A percentile compares a stretch with the other conserved stretches of the same genome.
phyloP scores from a whole-genome alignment of 2,888 invertebrate genomes.

The Panorpa germanica region DNA sequence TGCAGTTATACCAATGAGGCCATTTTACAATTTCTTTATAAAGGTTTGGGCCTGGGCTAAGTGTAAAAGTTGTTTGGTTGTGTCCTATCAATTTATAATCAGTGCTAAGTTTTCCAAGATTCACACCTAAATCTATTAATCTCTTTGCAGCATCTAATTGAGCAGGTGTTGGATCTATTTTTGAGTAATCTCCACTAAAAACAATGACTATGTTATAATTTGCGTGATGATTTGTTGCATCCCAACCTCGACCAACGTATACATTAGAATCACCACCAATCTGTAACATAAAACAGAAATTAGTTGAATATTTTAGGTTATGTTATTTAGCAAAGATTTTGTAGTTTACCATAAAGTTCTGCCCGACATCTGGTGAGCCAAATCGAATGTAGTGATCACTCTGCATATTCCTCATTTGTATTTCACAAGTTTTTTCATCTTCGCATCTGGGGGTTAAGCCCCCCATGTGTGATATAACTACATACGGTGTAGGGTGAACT shows the following conservation, averaged over 20 bases:
- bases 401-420: slow-evolving; percentile 26
- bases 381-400: too few relatives aligned
- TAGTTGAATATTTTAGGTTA: too few relatives aligned
- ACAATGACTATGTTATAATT: slow-evolving; percentile 26
- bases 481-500: slow-evolving; percentile 24
- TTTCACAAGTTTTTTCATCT: slow-evolving; percentile 23
- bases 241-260: slow-evolving; percentile 32
- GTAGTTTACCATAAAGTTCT: too few relatives aligned
- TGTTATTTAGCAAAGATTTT: too few relatives aligned
- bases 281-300: slow-evolving; percentile 23
- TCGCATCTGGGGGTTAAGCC: slow-evolving; percentile 23
- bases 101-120: slow-evolving; percentile 21
- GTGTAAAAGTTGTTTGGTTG: slow-evolving; percentile 27
- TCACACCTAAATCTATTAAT: slow-evolving; percentile 25
- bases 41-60: slow-evolving; percentile 30
- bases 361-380: too few relatives aligned
- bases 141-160: slow-evolving; percentile 26
- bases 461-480: slow-evolving; percentile 31
- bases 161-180: slow-evolving; percentile 20
- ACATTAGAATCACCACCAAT: slow-evolving; percentile 34
- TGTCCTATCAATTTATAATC: slow-evolving; percentile 30
- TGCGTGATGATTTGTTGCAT: slow-evolving; percentile 29
- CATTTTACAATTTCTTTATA: slow-evolving; percentile 27
- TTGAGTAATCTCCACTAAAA: slow-evolving; percentile 29
- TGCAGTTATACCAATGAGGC: slow-evolving; percentile 26